Base-by-base conservation (phyloP, 2,113 vertebrate species). In the Ploceus nigricollis region DNA sequence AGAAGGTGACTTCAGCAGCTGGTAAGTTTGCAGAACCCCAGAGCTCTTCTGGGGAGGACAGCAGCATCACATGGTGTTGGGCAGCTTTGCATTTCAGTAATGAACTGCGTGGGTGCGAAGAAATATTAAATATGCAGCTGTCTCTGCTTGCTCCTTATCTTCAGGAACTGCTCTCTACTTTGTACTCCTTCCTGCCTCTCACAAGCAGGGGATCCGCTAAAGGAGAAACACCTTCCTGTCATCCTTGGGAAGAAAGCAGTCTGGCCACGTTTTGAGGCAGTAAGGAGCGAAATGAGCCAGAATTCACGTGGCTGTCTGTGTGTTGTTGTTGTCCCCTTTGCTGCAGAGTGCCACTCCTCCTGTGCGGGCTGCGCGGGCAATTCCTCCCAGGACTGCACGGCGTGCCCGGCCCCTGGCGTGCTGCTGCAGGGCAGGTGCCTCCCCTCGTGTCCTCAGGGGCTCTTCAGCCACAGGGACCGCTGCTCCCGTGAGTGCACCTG, bases 331-430 rank as follows among this genome's bases (percentile, higher is more conserved):
- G 78, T 13, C 5, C 53, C 48, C 22, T 64, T 75, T 71, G 64
- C 90, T 84, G 42, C 96, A 99, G 99, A 98, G 79, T 99, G 99
- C 94, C 98, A 99, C 69, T 58, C 96, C 11, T 98, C 99, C 75
- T 99, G 99, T 39, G 82, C 90, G 8, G 82, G 33, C 39, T 99
- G 99, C 5, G 23, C 70, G 6, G 98, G 98, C 28, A 98, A 64
- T 22, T 96, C 97, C 12, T 89, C 96, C 15, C 96, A 89, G 53
- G 98, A 98, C 96, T 99, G 99, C 19, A 98, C 97, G 0, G 96
- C 97, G 48, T 99, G 99, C 42, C 19, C 18, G 1, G 64, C 97
- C 23, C 22, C 97, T 10, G 94, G 33, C 0, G 70, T 97, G 70
- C 97, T 99, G 37, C 91, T 98, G 13, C 95, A 97, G 30, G 98